A percentile compares a stretch with the other conserved stretches of the same genome.
phyloP scores from a whole-genome alignment of 1,140 invertebrate species.

The Augochlora pura region DNA sequence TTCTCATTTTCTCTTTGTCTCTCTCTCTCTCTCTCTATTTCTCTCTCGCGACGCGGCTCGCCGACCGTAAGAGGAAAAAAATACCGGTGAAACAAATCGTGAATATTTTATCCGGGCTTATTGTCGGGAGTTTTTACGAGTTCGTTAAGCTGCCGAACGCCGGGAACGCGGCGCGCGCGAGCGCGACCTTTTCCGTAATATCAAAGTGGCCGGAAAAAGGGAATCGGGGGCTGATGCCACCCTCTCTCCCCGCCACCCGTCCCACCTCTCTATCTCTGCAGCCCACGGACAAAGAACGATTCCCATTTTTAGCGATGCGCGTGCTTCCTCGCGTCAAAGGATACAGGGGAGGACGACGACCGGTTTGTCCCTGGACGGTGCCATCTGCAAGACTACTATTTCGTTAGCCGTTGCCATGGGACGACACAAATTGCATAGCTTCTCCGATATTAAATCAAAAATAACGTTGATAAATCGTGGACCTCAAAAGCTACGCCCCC shows the following conservation, averaged over 20 bases:
- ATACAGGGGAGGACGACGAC: too few relatives aligned
- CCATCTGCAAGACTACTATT: neutral
- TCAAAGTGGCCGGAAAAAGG: neutral
- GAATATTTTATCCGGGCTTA: conserved; percentile 38
- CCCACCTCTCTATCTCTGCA: too few relatives aligned
- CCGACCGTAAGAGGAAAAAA: too few relatives aligned
- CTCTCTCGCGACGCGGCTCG: neutral
- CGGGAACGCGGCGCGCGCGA: neutral
- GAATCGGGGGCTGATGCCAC: neutral
- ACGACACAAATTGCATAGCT: too few relatives aligned
- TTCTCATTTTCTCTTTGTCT: neutral
- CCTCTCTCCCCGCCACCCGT: neutral
- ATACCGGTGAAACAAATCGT: neutral
- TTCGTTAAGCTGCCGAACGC: conserved; percentile 23
- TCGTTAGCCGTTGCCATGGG: too few relatives aligned
- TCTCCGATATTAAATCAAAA: too few relatives aligned
- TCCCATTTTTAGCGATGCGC: neutral
- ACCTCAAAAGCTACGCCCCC: too few relatives aligned
- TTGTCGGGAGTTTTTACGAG: conserved; percentile 15
- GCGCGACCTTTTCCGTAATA: neutral
- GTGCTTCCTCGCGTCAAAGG: neutral
- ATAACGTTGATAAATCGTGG: too few relatives aligned
- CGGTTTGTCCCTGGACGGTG: neutral
- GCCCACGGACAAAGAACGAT: neutral
- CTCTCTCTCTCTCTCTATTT: too few relatives aligned